Evolutionary conservation across 92 coral and sea anemone genomes (phyloP).

Genomic region (Heteractis magnifica): DNA sequence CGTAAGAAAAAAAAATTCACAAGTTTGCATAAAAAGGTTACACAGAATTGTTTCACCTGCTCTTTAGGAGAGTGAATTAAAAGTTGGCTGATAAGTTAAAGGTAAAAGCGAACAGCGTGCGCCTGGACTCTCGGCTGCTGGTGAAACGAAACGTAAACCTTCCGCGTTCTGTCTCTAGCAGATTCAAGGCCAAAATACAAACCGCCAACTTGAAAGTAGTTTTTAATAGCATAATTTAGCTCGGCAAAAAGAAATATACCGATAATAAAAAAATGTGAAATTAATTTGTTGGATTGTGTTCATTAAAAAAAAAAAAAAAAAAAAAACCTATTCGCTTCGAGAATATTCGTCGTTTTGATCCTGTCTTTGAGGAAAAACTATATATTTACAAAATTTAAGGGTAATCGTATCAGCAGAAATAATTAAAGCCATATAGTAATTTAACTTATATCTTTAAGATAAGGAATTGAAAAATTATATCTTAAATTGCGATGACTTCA

Average conservation of each 20-base stretch:
- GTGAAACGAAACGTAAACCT: too few relatives aligned
- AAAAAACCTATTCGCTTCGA: background rate
- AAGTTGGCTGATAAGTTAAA: background rate
- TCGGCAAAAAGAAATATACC: too few relatives aligned
- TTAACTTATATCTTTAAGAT: constrained; percentile 18
- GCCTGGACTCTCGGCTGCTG: too few relatives aligned
- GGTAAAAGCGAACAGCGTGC: background rate
- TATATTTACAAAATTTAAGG: background rate
- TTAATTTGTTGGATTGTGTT: background rate
- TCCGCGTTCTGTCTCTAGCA: too few relatives aligned
- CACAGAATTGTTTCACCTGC: background rate
- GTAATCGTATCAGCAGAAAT: constrained; percentile 4
- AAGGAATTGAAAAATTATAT: background rate
- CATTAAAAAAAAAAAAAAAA: background rate
- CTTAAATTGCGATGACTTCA: background rate
- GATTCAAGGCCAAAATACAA: too few relatives aligned
- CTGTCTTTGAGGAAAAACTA: background rate
- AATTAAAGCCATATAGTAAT: constrained; percentile 13
- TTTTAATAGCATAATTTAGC: too few relatives aligned
- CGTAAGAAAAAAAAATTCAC: background rate
- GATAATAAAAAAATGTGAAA: background rate
- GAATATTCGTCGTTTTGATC: background rate
- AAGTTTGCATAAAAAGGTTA: background rate
- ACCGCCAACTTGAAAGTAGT: too few relatives aligned
- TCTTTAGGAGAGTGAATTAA: background rate